Base-by-base conservation (phyloP, 2,797 vertebrate species). In the Takifugu ocellatus region DNA sequence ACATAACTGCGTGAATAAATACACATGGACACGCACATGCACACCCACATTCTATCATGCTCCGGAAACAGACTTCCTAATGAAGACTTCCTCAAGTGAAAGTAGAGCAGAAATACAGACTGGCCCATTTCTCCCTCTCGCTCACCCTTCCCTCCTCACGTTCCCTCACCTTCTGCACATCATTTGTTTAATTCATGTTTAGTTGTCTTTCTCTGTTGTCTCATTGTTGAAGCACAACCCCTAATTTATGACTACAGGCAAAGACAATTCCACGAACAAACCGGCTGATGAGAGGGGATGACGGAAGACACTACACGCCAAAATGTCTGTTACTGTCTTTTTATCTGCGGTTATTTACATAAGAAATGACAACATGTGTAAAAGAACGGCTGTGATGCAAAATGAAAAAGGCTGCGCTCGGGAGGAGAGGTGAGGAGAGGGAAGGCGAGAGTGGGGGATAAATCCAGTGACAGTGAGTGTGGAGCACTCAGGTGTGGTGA, bases 51-150 rank as follows among this genome's bases (percentile, higher is more conserved):
- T 74, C 68, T 58, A 64, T 58, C 67, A 62, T 66, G 69, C 80
- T 80, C 84, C 87, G 89, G 86, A 92, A 93, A 92, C 88, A 91
- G 90, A 92, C 90, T 92, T 84, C 82, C 83, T 93, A 92, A 92
- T 92, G 91, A 92, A 91, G 87, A 81, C 72, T 87, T 89, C 72
- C 76, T 65, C 64, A 87, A 84, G 82, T 85, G 83, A 92, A 92
- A 91, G 81, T 90, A 70, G 88, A 91, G 87, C 89, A 89, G 84
- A 89, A 87, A 89, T 82, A 81, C 79, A 83, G 78, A 88, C 87
- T 91, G 91, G 88, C 90, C 90, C 90, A 91, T 88, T 91, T 92
- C 72, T 86, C 82, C 84, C 77, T 84, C 79, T 66, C 68, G 62
- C 82, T 79, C 81, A 74, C 67, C 80, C 75, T 85, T 76, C 81